A percentile compares a stretch with the other conserved stretches of the same genome.
These are phyloP conservation scores for Brenthis hecate DNA, from an alignment of 2,888 invertebrate species.

Conservation along the genomic window DNA sequence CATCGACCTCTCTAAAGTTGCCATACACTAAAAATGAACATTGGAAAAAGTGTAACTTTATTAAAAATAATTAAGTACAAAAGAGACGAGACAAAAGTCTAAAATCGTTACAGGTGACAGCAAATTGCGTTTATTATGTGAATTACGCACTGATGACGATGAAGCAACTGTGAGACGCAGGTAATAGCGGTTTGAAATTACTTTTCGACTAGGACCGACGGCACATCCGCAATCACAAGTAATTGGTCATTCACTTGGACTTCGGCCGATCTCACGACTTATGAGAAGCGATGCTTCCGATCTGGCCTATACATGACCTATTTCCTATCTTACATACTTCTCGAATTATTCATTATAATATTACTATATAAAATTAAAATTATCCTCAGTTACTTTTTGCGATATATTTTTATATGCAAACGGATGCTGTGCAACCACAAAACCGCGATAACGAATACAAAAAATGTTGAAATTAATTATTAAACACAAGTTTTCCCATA, in stretches of 20 bases:
- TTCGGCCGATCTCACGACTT: constrained; percentile 48
- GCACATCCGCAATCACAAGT: constrained; percentile 60
- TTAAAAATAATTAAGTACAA: neutral
- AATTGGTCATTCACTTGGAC: constrained; percentile 65
- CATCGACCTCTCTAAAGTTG: too few species aligned
- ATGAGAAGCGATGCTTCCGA: constrained; percentile 30
- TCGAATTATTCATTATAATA: neutral
- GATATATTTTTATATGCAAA: neutral
- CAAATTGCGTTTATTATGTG: constrained; percentile 61
- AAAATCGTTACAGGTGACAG: constrained; percentile 26
- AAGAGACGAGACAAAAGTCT: constrained; percentile 25
- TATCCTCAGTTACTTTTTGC: too few species aligned
- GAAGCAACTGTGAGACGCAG: constrained; percentile 52
- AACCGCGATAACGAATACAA: constrained; percentile 32
- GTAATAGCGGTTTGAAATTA: constrained; percentile 65
- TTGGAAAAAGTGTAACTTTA: too few species aligned
- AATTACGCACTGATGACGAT: constrained; percentile 61
- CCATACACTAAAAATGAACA: too few species aligned
- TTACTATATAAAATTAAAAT: neutral
- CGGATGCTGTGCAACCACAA: constrained; percentile 25
- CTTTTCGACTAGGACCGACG: constrained; percentile 60
- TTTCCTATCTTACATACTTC: neutral
- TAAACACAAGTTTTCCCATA: neutral
- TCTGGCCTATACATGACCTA: neutral
- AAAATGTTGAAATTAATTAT: constrained; percentile 5